Conservation (phyloP, 2,113 vertebrate species). For the Paramisgurnus dabryanus region DNA sequence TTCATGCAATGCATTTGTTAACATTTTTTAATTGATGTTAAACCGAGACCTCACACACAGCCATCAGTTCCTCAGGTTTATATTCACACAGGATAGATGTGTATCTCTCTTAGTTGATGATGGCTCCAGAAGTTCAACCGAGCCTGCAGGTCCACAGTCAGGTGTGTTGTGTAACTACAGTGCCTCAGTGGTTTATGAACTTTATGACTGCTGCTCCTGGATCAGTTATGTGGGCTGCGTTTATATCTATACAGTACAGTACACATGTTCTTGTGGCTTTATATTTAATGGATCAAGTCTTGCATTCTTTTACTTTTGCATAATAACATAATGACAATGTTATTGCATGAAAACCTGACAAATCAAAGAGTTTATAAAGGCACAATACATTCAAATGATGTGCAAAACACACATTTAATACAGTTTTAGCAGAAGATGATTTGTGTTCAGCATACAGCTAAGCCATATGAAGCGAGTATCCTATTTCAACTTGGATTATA, state of each 20-base stretch:
- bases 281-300: too few species aligned
- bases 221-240: neutral
- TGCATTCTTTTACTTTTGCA: too few species aligned
- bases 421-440: too few species aligned
- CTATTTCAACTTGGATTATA: slow-evolving; percentile 32
- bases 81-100: slow-evolving; percentile 26
- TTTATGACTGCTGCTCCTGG: neutral
- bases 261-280: neutral
- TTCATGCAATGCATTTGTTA: too few species aligned
- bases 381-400: too few species aligned
- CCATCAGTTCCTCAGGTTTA: slow-evolving; percentile 30
- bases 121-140: neutral
- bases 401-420: too few species aligned
- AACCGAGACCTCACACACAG: slow-evolving; percentile 20
- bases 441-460: neutral
- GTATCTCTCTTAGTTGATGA: neutral
- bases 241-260: neutral
- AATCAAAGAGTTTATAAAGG: too few species aligned
- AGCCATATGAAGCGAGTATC: neutral
- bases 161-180: neutral
- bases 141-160: neutral
- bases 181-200: too few species aligned
- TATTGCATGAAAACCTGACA: too few species aligned
- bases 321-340: too few species aligned
- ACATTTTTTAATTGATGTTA: too few species aligned